Conservation (phyloP, 2,888 invertebrate genomes). For the Mythimna albipuncta region DNA sequence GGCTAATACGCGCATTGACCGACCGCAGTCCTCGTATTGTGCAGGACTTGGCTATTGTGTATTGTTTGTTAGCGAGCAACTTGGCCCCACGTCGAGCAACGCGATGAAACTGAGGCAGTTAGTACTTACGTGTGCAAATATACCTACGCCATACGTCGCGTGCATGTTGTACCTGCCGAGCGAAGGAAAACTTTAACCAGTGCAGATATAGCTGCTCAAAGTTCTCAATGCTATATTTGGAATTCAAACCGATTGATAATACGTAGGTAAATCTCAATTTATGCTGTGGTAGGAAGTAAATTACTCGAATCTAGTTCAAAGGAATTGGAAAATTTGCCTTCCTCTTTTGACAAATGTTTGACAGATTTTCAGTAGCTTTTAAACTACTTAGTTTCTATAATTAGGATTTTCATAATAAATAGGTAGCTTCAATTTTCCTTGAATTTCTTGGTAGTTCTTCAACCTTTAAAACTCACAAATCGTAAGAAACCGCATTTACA, state of each 20-base stretch:
- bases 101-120: neutral
- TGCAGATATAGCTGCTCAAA: neutral
- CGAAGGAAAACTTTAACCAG: neutral
- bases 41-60: constrained; percentile 33
- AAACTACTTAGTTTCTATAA: neutral
- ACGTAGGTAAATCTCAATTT: neutral
- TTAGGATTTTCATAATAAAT: neutral
- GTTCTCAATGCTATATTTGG: neutral
- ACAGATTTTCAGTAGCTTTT: neutral
- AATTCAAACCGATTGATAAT: constrained; percentile 3
- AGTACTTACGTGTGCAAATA: constrained; percentile 1
- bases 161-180: neutral
- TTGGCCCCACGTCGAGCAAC: neutral
- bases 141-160: neutral
- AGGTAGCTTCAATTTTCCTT: neutral
- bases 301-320: neutral
- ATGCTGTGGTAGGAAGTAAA: no score
- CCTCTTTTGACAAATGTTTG: neutral
- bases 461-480: constrained; percentile 13
- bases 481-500: neutral
- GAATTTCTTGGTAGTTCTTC: constrained; percentile 5
- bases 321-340: neutral
- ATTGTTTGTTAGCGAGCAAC: constrained; percentile 42
- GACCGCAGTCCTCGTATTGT: constrained; percentile 31
- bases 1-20: constrained; percentile 45